Conservation (phyloP, 2,888 invertebrate genomes). For the Piscicola geometra region DNA sequence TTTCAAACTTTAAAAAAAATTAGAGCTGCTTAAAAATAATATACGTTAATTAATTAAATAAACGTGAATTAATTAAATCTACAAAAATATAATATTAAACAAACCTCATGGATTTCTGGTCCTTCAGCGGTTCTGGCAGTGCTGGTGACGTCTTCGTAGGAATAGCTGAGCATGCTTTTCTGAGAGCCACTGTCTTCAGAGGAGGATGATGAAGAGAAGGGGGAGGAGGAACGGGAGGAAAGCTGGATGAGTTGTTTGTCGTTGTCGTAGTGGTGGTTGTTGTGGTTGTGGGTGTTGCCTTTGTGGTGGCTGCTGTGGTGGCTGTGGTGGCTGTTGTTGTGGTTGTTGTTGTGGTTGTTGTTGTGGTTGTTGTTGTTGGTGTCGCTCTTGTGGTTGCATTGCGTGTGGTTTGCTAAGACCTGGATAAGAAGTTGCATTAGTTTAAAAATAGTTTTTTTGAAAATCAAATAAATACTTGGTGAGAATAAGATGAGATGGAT, state of each 20-base stretch:
- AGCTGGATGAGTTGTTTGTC: neutral
- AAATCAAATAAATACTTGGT: too few relatives aligned
- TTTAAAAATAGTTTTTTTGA: too few relatives aligned
- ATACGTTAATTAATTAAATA: too few relatives aligned
- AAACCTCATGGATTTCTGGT: conserved; percentile 73
- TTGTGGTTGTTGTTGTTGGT: neutral
- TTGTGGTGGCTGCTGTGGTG: conserved; percentile 3
- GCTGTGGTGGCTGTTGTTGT: neutral
- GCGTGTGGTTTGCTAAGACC: too few relatives aligned
- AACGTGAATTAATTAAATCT: too few relatives aligned
- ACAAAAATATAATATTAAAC: too few relatives aligned
- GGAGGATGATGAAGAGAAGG: conserved; percentile 11
- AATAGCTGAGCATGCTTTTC: conserved; percentile 35
- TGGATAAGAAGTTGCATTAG: too few relatives aligned
- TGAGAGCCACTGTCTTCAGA: conserved; percentile 18
- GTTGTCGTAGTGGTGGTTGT: conserved; percentile 20
- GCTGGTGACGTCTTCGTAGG: conserved; percentile 38
- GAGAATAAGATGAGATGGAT: neutral
- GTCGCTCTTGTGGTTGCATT: neutral
- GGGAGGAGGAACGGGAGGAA: neutral
- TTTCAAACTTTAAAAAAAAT: too few relatives aligned
- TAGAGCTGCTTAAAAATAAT: too few relatives aligned
- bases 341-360: conserved; percentile 14
- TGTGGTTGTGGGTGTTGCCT: neutral
- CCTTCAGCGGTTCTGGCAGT: conserved; percentile 50